Base-by-base conservation (phyloP, 2,113 vertebrate genomes). In the Nycticryphes semicollaris region DNA sequence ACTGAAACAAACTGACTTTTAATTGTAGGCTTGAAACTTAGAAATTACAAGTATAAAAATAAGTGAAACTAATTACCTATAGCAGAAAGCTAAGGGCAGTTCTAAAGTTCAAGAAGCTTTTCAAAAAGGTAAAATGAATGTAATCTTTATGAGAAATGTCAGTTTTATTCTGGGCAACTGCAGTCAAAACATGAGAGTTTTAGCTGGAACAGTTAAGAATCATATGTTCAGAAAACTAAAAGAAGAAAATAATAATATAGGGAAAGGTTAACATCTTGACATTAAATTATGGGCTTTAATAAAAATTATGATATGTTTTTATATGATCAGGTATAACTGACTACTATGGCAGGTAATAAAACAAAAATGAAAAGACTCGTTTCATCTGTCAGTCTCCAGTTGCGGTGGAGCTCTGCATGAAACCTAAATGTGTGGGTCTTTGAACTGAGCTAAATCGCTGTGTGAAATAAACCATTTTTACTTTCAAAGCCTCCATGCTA, bases 81-180 rank as follows among this genome's bases (percentile, higher is more conserved):
- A 87, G 33, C 53, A 96, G 66, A 97, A 97, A 97, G 69, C 79
- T 96, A 85, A 98, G 89, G 95, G 96, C 89, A 97, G 92, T 84
- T 96, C 92, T 94, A 95, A 98, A 98, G 96, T 97, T 98, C 92
- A 97, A 98, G 94, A 94, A 95, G 60, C 57, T 97, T 98, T 97
- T 96, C 56, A 91, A 19, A 94, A 96, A 84, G 41, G 33, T 84
- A 91, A 96, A 97, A 97, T 95, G 43, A 96, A 92, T 89, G 66
- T 60, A 97, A 96, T 95, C 59, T 95, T 97, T 93, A 93, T 93
- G 67, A 82, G 63, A 98, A 97, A 98, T 96, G 85, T 87, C 95
- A 97, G 12, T 97, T 97, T 97, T 94, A 84, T 95, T 97, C 80
- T 84, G 48, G 81, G 73, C 56, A 95, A 94, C 91, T 89, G 86